Base-by-base conservation (phyloP, 2,888 invertebrate genomes). In the Dexiosoma caninum region DNA sequence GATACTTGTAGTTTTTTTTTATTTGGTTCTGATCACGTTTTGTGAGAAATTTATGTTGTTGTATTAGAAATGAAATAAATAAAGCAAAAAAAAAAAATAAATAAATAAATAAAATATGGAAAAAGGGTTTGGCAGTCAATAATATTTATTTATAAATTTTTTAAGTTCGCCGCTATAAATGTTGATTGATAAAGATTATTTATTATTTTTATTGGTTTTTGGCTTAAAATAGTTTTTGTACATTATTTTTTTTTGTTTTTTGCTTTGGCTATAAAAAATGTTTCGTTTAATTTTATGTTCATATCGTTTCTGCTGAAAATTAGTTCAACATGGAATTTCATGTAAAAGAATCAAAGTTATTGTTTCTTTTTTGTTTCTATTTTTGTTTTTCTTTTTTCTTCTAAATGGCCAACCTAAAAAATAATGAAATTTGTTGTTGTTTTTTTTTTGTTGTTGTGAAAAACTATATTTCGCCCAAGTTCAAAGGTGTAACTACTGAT, bases 1-100 rank as follows among this genome's bases (percentile, higher is more conserved):
- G 40, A 51, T 66, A 62, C 53, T 62, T 75, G 46, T 75, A 49
- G 12, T n/a, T n/a, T n/a, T n/a, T n/a, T n/a, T n/a, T n/a, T 59
- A 30, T 67, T 67, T n/a, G 12, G 57, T 35, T 75, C 35, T 6
- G 86, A 86, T 87, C 87, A 87, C 87, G 87, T 87, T 87, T 85
- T 85, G 70, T 82, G 40, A 60, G 70, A 74, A 78, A 77, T 57
- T 69, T 66, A 44, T 57, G 1, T 51, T 76, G 42, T 57, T 71
- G 51, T 64, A 57, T 53, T 44, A 49, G 42, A 59, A 75, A 51
- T 44, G 53, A 72, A 42, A 72, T 57, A 53, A 78, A 64, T 21
- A 64, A 70, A 53, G 44, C 64, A 71, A 64, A 75, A 60, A n/a
- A 55, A 60, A 35, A 60, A 77, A 23, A 37, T 53, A 53, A 9